These are phyloP conservation scores for Aspidiotus rigidus DNA, from an alignment of 2,888 invertebrate species.

Conservation along the genomic window DNA sequence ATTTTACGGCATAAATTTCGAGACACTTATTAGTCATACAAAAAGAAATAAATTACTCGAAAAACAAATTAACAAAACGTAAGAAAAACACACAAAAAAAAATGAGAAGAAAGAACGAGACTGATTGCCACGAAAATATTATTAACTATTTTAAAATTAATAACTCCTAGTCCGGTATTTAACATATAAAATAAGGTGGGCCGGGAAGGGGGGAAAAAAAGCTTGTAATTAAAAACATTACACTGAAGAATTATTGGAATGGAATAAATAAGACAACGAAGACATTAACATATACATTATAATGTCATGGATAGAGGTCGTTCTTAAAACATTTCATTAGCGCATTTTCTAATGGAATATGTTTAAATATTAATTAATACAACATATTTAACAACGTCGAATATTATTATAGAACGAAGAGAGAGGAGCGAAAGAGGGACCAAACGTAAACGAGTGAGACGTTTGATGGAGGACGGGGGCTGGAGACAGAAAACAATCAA, in stretches of 20 bases:
- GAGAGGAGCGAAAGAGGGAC: conserved; percentile 26
- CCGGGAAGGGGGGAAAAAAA: background rate
- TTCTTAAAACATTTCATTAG: conserved; percentile 33
- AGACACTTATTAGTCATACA: conserved; percentile 10
- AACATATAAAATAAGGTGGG: conserved; percentile 9
- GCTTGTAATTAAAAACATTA: conserved; percentile 33
- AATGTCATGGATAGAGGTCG: conserved; percentile 33
- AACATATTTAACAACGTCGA: conserved; percentile 34
- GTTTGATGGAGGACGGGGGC: conserved; percentile 35
- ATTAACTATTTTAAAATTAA: conserved; percentile 28
- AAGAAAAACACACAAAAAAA: conserved; percentile 1
- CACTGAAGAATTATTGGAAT: conserved; percentile 33
- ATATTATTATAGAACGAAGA: conserved; percentile 25
- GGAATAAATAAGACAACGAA: conserved; percentile 33
- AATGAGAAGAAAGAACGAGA: background rate
- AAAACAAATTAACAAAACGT: conserved; percentile 10
- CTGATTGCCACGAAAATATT: conserved; percentile 9
- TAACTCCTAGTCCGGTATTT: conserved; percentile 22
- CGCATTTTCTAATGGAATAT: conserved; percentile 33
- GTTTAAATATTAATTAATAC: conserved; percentile 34
- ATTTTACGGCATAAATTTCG: conserved; percentile 4
- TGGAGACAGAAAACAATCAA: conserved; percentile 39
- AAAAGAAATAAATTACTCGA: conserved; percentile 21
- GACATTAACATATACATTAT: conserved; percentile 34
- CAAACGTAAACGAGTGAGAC: too few species aligned